Conservation (phyloP, 2,888 invertebrate species). For the Terebella lapidaria region DNA sequence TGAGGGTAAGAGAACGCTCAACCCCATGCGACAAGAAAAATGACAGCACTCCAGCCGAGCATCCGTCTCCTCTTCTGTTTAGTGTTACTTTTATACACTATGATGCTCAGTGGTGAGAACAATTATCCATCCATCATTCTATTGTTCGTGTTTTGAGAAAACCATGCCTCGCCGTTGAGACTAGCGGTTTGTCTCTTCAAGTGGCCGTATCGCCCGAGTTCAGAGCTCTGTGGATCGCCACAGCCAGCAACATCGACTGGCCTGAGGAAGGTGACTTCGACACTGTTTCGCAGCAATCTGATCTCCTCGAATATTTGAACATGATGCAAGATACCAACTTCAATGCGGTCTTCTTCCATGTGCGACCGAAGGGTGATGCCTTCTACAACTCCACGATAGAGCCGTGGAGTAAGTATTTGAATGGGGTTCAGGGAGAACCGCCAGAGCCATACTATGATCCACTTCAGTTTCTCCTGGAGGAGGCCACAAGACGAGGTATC, state of each 20-base stretch:
- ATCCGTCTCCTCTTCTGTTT: too few relatives aligned
- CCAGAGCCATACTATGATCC: constrained; percentile 42
- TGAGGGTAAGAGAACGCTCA: too few relatives aligned
- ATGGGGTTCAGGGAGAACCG: constrained; percentile 36
- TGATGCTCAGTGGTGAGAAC: too few relatives aligned
- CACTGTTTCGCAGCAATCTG: neutral
- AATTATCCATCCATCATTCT: too few relatives aligned
- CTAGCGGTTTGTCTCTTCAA: too few relatives aligned
- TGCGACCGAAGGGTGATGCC: constrained; percentile 38
- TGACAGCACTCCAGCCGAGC: too few relatives aligned
- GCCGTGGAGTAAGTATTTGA: constrained; percentile 44
- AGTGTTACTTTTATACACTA: too few relatives aligned
- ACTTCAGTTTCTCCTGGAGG: constrained; percentile 29
- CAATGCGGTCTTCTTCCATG: neutral
- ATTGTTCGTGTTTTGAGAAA: too few relatives aligned
- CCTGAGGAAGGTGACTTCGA: neutral
- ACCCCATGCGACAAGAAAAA: too few relatives aligned
- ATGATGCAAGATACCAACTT: neutral
- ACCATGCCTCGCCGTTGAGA: too few relatives aligned
- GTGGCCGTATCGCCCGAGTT: too few relatives aligned
- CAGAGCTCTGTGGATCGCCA: neutral
- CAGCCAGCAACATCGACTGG: neutral
- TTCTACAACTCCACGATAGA: constrained; percentile 38
- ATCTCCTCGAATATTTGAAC: neutral
- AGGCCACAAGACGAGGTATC: constrained; percentile 35